Evolutionary conservation across 2,113 vertebrate genomes (phyloP), one percentile per base, ranked within the genome.

Genomic region (Centropristis striata): DNA sequence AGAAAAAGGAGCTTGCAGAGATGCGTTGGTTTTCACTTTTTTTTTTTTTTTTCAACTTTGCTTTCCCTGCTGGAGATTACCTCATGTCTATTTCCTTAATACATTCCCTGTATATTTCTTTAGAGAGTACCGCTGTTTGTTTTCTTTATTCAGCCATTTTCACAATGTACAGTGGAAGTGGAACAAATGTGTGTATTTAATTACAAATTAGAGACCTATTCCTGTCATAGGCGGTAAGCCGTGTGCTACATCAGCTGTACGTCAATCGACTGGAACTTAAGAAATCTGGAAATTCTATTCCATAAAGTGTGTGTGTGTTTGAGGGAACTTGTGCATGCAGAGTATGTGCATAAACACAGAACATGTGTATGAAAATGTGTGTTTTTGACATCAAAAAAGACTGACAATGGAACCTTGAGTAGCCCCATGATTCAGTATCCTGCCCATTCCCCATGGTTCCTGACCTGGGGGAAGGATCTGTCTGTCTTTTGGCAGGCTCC

Each of bases 391-490:
- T 87, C 76, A 88, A 75, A 88, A 78, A 87, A 63, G 25, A 68
- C 73, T 82, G 71, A 90, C 80, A 90, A 85, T 80, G 76, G 78
- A 85, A 81, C 77, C 81, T 88, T 88, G 77, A 82, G 70, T 69
- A 65, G 85, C 49, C 78, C 76, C 74, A 74, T 80, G 81, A 74
- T 87, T 88, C 87, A 84, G 88, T 84, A 84, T 91, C 81, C 85
- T 88, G 68, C 75, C 74, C 87, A 28, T 82, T 89, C 82, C 85
- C 85, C 67, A 66, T 80, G 80, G 86, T 85, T 88, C 71, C 81
- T 83, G 90, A 88, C 90, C 83, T 81, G 80, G 66, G 86, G 88
- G 75, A 84, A 84, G 79, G 73, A 88, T 86, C 82, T 71, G 86
- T 89, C 78, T 91, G 81, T 88, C 75, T 87, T 78, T 84, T 88